Evolutionary conservation across 2,113 vertebrate species (phyloP).

Genomic region (Carassius auratus): DNA sequence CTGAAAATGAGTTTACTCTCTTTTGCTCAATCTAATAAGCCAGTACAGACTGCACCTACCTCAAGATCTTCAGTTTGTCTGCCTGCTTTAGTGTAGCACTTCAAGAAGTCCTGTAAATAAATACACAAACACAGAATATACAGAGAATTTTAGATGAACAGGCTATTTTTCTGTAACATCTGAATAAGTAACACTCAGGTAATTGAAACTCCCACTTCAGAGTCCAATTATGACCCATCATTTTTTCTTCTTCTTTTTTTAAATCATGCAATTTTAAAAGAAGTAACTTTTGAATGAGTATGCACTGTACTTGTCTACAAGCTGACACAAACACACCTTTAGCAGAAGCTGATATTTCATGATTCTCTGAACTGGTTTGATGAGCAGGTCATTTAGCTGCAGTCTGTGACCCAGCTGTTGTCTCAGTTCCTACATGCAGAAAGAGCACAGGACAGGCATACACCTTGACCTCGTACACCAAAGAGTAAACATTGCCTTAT

Average conservation of each 20-base stretch:
- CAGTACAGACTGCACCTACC: conserved; percentile 66
- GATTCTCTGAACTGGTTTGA: conserved; percentile 91
- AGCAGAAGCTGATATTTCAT: conserved; percentile 92
- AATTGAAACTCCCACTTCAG: too few species aligned
- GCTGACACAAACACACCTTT: conserved; percentile 68
- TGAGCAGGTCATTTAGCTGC: conserved; percentile 88
- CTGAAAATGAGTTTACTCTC: background rate
- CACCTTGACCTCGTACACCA: background rate
- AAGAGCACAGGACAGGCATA: background rate
- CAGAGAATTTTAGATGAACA: background rate
- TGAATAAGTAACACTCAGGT: too few species aligned
- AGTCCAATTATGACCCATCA: too few species aligned
- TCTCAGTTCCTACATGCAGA: conserved; percentile 78
- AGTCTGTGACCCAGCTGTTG: conserved; percentile 87
- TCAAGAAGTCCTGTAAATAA: conserved; percentile 83
- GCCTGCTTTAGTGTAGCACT: conserved; percentile 84
- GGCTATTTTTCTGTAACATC: too few species aligned
- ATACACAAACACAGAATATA: background rate
- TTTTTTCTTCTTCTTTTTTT: too few species aligned
- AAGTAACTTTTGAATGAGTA: too few species aligned
- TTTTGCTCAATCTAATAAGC: background rate
- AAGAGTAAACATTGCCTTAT: background rate
- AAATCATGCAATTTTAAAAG: too few species aligned
- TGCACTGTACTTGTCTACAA: too few species aligned
- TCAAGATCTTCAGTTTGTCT: conserved; percentile 77